Base-by-base conservation (phyloP, 2,797 vertebrate genomes). In the Platalea minor region DNA sequence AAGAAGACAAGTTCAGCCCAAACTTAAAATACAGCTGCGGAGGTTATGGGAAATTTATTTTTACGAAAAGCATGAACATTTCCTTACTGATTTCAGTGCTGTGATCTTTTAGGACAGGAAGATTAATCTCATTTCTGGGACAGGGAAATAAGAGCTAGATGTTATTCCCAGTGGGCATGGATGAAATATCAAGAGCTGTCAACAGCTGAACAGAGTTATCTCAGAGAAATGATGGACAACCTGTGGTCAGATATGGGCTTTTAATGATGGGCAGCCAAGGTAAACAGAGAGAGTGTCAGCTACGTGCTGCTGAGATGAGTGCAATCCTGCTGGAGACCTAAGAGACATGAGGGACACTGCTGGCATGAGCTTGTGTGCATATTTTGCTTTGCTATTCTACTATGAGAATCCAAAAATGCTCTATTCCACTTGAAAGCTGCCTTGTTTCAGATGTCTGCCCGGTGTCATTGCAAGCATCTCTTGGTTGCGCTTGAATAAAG, bases 171-270 rank as follows among this genome's bases (percentile, higher is more conserved):
- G 72, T 35, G 3, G 41, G 9, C 29, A 88, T n/a, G 37, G 64
- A 88, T 94, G 72, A 87, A 92, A 80, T 94, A 95, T 51, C 81
- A 85, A 80, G 78, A 88, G 33, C 57, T 94, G 78, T 88, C 92
- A 94, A 29, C 85, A 94, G 31, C 51, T 63, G 86, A 91, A 91
- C 35, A 57, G 65, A 90, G 60, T 88, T 87, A 85, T 89, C 64
- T 80, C 0, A 0, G 72, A 83, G 81, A 85, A 91, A 78, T 88
- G 64, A 89, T 89, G 50, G 78, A 94, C 93, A 59, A 91, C 45
- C 65, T 93, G 60, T 89, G 68, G 56, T 80, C 68, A 89, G 68
- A 92, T 57, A 91, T 8, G 41, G 72, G 25, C 15, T 91, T 87
- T 77, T 91, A 70, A 56, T 39, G 92, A 80, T 57, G 60, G 60